Conservation (phyloP, 1,140 invertebrate genomes). For the Bombus polaris region DNA sequence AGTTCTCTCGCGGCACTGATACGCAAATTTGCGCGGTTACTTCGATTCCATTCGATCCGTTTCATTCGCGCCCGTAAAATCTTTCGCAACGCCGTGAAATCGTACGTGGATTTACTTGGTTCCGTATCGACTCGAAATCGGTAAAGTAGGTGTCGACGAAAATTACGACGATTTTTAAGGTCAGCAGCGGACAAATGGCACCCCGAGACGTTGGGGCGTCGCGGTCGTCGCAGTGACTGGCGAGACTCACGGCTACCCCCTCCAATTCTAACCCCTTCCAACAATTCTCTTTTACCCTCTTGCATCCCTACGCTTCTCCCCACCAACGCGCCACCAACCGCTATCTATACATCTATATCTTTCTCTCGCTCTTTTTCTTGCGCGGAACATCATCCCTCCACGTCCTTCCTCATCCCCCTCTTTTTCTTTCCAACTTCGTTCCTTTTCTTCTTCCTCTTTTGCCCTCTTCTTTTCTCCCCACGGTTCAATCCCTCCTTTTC, state of each 20-base stretch:
- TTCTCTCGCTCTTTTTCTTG: slow-evolving; percentile 32
- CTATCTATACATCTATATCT: slow-evolving; percentile 45
- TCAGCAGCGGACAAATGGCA: slow-evolving; percentile 73
- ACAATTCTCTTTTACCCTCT: slow-evolving; percentile 60
- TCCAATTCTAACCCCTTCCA: slow-evolving; percentile 57
- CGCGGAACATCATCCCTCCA: slow-evolving; percentile 19
- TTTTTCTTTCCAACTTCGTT: slow-evolving; percentile 6
- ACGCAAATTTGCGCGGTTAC: slow-evolving; percentile 3
- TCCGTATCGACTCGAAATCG: not conserved
- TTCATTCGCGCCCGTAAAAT: not conserved
- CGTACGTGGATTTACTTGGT: not conserved
- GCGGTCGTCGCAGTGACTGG: slow-evolving; percentile 82
- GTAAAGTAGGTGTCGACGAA: slow-evolving; percentile 10
- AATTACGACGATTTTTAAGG: slow-evolving; percentile 59
- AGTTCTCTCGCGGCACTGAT: slow-evolving; percentile 7
- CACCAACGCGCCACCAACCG: slow-evolving; percentile 37
- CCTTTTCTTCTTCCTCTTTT: not conserved
- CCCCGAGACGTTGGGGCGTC: slow-evolving; percentile 79
- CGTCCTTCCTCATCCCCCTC: not conserved
- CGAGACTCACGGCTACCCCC: slow-evolving; percentile 74
- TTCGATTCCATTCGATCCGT: not conserved
- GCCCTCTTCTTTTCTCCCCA: not conserved
- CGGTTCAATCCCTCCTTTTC: slow-evolving; percentile 24
- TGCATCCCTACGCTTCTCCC: slow-evolving; percentile 64
- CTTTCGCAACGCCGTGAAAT: not conserved